phyloP scores from a whole-genome alignment of 2,113 vertebrate genomes.

The Ranitomeya imitator region DNA sequence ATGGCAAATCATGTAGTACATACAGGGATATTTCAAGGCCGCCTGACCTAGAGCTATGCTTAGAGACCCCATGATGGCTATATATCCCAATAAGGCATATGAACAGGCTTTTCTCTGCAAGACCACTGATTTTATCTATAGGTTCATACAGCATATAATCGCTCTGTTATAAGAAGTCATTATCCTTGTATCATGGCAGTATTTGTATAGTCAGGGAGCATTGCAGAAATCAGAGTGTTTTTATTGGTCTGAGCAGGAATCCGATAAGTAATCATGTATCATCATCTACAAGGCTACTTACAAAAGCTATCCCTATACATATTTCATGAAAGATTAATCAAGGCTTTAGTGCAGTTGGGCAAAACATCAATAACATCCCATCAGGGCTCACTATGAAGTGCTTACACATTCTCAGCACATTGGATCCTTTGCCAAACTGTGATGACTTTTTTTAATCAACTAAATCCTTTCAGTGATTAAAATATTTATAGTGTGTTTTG shows the following conservation, averaged over 20 bases:
- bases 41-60: too few relatives aligned
- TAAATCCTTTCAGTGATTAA: constrained; percentile 41
- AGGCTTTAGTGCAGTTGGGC: constrained; percentile 25
- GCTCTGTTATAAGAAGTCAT: too few relatives aligned
- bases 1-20: too few relatives aligned
- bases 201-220: background rate
- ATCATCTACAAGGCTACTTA: background rate
- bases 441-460: constrained; percentile 51
- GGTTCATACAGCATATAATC: too few relatives aligned
- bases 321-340: constrained; percentile 31
- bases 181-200: too few relatives aligned
- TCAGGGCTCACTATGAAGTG: constrained; percentile 1
- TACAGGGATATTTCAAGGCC: too few relatives aligned
- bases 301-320: constrained; percentile 2
- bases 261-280: background rate
- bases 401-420: constrained; percentile 14
- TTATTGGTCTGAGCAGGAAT: background rate
- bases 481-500: constrained; percentile 45
- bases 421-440: constrained; percentile 27
- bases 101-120: too few relatives aligned
- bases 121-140: too few relatives aligned
- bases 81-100: too few relatives aligned
- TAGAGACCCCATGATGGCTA: too few relatives aligned
- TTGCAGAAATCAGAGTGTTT: background rate
- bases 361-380: constrained; percentile 22